Evolutionary conservation across 2,113 vertebrate species (phyloP), one percentile per base, ranked within the genome.

Genomic region (Hypocryptadius cinnamomeus): DNA sequence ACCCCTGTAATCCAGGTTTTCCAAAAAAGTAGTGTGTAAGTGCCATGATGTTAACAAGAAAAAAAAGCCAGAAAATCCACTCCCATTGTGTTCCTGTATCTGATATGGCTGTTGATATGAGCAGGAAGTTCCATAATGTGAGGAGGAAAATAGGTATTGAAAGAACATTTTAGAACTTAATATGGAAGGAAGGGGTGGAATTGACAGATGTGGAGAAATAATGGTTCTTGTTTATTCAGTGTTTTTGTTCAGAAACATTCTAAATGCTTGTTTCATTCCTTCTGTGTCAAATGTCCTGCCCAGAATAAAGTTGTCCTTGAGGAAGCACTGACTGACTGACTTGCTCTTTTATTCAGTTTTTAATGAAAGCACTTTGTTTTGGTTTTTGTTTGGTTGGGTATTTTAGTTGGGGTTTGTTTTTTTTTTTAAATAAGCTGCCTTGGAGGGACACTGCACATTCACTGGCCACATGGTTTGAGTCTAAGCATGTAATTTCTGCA

Each of bases 301-400:
- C 73, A 60, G 73, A 98, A 97, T 98, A 97, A 98, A 98, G 71
- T 87, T 88, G 87, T 40, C 91, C 20, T 88, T 95, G 79, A 96
- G 90, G 92, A 95, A 95, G 50, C 39, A 24, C 47, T 73, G 61
- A 31, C 76, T 76, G 64, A 83, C 37, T 24, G 35, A 74, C 54
- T 80, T 48, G 11, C 13, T 37, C 5, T 92, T 85, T 85, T 47
- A 68, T 42, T 93, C 13, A 7, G 9, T 16, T 79, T 89, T 78
- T 87, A 90, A 63, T 79, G 90, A 65, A 59, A 53, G 15, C 18
- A 8, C 15, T 64, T 81, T 5, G 28, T 6, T 81, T 82, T 56
- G 24, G 24, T 15, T 39, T 69, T 50, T 27, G 8, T 37, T 66
- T 64, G 10, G 5, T n/a, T 65, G 13, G 2, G 5, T 47, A 37